Base-by-base conservation (phyloP, 1,140 invertebrate species). In the Acromyrmex echinatior region DNA sequence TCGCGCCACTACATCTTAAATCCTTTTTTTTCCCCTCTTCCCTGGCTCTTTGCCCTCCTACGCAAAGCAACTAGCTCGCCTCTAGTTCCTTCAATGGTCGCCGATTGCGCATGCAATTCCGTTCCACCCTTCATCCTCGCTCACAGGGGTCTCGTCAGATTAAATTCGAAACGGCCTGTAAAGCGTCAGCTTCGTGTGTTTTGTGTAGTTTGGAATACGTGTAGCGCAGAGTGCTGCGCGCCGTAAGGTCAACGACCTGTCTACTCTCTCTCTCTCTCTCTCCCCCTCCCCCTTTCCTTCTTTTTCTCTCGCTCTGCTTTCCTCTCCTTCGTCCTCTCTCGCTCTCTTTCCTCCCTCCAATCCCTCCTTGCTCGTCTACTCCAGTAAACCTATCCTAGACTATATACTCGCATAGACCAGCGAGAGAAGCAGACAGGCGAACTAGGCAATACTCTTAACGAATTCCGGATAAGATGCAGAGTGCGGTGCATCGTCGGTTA, bases 221-320 rank as follows among this genome's bases (percentile, higher is more conserved):
- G 82, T 92, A 93, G 86, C 90, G 91, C 86, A 89, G 91, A 93
- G 92, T 92, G 90, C 91, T 92, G 90, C 91, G 91, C 91, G 91
- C 91, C 88, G 77, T 63, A 91, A 78, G 94, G 93, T 95, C 94
- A 92, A 93, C 90, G 94, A 94, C 93, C 94, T 93, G 94, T 94
- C 93, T 95, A 93, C 91, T 82, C 90, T 92, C 88, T 77, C 70
- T 73, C 74, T 87, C 87, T 53, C 70, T 81, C 77, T 66, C 45
- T 56, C 16, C 51, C 60, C 3, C 6, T 45, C 74, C 31, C 74
- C 60, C 21, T 58, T 16, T 58, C 78, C 53, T 70, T 66, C 21
- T 58, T 16, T 58, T 66, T 63, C 63, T 66, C 60, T 86, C 28
- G 28, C 28, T 31, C 28, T 31, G 28, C 28, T 31, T 31, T 31